These are phyloP conservation scores for Lepilemur septentrionalis DNA, from an alignment of 2,797 vertebrate species.

Conservation along the genomic window DNA sequence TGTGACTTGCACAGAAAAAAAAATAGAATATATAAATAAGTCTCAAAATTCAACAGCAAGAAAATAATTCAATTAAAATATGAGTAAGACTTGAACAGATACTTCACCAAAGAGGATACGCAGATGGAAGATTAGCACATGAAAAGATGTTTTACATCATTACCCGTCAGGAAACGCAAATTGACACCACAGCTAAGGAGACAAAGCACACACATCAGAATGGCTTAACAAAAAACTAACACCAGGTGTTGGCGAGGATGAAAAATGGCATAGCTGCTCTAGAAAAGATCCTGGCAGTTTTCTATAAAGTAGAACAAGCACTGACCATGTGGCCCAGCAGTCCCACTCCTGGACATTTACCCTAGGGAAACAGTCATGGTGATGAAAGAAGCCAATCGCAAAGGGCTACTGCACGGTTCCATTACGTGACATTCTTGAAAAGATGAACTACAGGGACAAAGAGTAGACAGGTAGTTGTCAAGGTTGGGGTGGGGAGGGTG, in stretches of 20 bases:
- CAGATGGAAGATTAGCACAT: neutral
- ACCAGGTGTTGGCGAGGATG: neutral
- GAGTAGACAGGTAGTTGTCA: neutral
- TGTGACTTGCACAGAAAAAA: neutral
- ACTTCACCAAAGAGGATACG: neutral
- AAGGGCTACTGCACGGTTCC: too few relatives aligned
- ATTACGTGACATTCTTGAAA: neutral
- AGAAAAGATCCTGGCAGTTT: neutral
- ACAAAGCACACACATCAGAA: neutral
- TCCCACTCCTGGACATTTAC: neutral
- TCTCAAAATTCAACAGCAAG: neutral
- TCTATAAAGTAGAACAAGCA: neutral
- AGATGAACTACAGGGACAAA: neutral
- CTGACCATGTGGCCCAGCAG: neutral
- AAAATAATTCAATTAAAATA: neutral
- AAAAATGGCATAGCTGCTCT: neutral
- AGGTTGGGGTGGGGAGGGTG: too few relatives aligned
- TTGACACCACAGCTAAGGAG: neutral
- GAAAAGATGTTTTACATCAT: neutral
- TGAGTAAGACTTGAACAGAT: neutral
- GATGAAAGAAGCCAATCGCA: accelerated
- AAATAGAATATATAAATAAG: neutral
- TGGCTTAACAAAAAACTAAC: neutral
- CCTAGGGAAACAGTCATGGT: neutral
- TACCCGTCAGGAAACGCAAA: neutral